These are phyloP conservation scores for Poeciliopsis prolifica DNA, from an alignment of 2,113 vertebrate genomes.

Conservation along the genomic window DNA sequence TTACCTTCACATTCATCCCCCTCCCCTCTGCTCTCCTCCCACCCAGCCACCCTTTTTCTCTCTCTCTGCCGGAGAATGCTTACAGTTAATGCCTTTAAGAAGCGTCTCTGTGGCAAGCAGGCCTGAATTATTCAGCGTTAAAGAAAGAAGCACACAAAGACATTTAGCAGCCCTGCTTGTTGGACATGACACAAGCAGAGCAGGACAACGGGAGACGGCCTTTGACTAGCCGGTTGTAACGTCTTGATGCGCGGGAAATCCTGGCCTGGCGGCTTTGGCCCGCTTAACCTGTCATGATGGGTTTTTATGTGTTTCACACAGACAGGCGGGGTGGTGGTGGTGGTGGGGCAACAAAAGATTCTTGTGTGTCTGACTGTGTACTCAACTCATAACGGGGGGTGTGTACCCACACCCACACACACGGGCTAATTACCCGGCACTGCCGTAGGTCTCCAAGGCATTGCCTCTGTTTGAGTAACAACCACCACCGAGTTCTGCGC, in stretches of 20 bases:
- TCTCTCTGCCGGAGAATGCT: slow-evolving; percentile 75
- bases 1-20: slow-evolving; percentile 73
- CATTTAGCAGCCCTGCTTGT: slow-evolving; percentile 77
- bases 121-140: slow-evolving; percentile 85
- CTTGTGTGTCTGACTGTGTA: slow-evolving; percentile 35
- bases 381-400: slow-evolving; percentile 21
- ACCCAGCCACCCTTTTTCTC: not conserved
- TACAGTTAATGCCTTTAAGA: slow-evolving; percentile 76
- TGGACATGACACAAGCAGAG: slow-evolving; percentile 77
- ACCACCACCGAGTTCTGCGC: slow-evolving; percentile 70
- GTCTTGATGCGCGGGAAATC: slow-evolving; percentile 9
- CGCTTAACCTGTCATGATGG: slow-evolving; percentile 24
- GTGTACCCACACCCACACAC: slow-evolving; percentile 62
- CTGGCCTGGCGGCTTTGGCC: slow-evolving; percentile 8
- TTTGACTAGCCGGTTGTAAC: slow-evolving; percentile 12
- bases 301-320: slow-evolving; percentile 39
- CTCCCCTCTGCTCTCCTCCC: slow-evolving; percentile 21
- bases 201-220: slow-evolving; percentile 26
- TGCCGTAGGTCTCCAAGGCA: slow-evolving; percentile 78
- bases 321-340: not conserved
- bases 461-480: slow-evolving; percentile 70
- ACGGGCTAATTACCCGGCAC: slow-evolving; percentile 79
- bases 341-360: slow-evolving; percentile 68
- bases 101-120: slow-evolving; percentile 71
- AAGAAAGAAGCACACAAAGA: slow-evolving; percentile 74